Percentiles rank a stretch among this genome's conserved stretches.
Conservation (phyloP, 2,888 invertebrate species). For the Caenorhabditis drosophilae region DNA sequence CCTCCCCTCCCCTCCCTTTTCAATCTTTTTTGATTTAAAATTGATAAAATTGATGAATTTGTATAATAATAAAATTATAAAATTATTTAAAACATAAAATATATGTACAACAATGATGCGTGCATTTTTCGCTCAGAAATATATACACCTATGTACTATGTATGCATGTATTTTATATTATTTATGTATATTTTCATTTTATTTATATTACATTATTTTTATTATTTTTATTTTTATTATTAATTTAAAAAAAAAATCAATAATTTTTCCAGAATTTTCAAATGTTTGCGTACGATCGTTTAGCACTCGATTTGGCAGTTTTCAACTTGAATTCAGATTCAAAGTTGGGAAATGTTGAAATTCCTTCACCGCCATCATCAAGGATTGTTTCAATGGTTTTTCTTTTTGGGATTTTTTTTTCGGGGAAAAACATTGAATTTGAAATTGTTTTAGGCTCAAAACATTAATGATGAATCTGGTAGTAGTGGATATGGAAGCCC, state of each 20-base stretch:
- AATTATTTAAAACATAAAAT: slow-evolving; percentile 7
- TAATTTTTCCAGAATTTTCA: slow-evolving; percentile 2
- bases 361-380: slow-evolving; percentile 14
- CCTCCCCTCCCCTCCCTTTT: too few species aligned
- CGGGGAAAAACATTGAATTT: not conserved
- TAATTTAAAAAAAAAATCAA: too few species aligned
- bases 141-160: not conserved
- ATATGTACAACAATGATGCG: too few species aligned
- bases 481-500: slow-evolving; percentile 65
- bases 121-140: too few species aligned
- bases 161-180: too few species aligned
- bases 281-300: slow-evolving; percentile 68
- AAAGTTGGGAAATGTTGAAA: slow-evolving; percentile 3
- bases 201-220: too few species aligned
- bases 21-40: too few species aligned
- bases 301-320: slow-evolving; percentile 62
- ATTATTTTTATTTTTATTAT: too few species aligned
- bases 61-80: too few species aligned
- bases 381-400: slow-evolving; percentile 25
- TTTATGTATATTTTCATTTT: slow-evolving; percentile 4
- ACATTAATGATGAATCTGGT: slow-evolving; percentile 37
- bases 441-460: slow-evolving; percentile 22
- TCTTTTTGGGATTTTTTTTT: too few species aligned
- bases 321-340: slow-evolving; percentile 34
- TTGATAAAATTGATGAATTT: too few species aligned